Evolutionary conservation across 2,888 invertebrate species (phyloP).

Genomic region (Troides oblongomaculatus): DNA sequence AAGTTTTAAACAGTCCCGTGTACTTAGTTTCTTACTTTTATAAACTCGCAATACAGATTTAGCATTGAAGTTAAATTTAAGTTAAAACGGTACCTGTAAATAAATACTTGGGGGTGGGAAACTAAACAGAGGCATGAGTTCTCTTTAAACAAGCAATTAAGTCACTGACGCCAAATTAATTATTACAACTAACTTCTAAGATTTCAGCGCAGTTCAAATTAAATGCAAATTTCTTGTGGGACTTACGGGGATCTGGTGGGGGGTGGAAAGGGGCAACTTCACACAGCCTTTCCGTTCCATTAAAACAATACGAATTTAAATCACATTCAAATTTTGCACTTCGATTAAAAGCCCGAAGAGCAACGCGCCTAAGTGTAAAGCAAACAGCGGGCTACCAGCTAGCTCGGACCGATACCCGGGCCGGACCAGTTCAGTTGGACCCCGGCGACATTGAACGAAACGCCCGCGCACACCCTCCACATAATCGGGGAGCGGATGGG

Average conservation of each 20-base stretch:
- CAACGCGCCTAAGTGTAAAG: slow-evolving; percentile 69
- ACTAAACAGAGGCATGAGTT: slow-evolving; percentile 30
- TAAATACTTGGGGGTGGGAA: slow-evolving; percentile 27
- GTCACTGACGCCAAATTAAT: slow-evolving; percentile 34
- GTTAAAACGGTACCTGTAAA: slow-evolving; percentile 22
- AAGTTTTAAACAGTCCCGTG: slow-evolving; percentile 21
- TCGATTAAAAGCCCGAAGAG: slow-evolving; percentile 75
- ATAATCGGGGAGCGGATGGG: slow-evolving; percentile 35
- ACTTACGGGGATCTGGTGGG: slow-evolving; percentile 39
- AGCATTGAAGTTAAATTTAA: slow-evolving; percentile 23
- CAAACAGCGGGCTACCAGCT: slow-evolving; percentile 67
- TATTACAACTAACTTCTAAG: slow-evolving; percentile 36
- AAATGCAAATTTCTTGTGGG: slow-evolving; percentile 63
- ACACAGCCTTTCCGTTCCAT: slow-evolving; percentile 54
- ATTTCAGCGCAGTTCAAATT: slow-evolving; percentile 48
- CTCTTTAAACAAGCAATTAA: slow-evolving; percentile 30
- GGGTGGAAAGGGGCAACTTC: slow-evolving; percentile 36
- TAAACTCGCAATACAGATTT: slow-evolving; percentile 17
- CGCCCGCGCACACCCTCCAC: slow-evolving; percentile 36
- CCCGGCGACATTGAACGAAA: slow-evolving; percentile 37
- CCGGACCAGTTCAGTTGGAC: slow-evolving; percentile 49
- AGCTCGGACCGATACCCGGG: slow-evolving; percentile 63
- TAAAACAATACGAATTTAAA: slow-evolving; percentile 74
- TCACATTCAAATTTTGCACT: slow-evolving; percentile 76
- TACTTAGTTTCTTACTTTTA: not conserved